Evolutionary conservation across 2,113 vertebrate species (phyloP).

Genomic region (Lophura nycthemera): DNA sequence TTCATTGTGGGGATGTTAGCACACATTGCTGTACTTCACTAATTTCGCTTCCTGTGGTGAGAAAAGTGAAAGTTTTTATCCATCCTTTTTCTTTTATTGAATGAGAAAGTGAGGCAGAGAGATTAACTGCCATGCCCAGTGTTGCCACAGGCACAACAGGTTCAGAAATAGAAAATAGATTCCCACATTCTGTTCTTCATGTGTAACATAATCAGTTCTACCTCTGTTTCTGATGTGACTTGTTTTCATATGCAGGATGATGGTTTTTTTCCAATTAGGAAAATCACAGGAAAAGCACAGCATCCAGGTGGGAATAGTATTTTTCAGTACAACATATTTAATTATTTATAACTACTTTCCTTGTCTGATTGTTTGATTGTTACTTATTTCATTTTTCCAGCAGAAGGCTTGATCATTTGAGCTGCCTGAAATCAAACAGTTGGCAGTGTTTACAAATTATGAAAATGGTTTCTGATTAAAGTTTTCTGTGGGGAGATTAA

Average conservation of each 20-base stretch:
- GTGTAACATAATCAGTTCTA: neutral
- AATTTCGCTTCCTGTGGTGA: neutral
- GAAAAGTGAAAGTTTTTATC: neutral
- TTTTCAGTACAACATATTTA: conserved; percentile 9
- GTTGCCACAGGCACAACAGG: neutral
- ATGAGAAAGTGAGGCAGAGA: neutral
- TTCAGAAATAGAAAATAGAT: neutral
- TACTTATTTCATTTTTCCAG: conserved; percentile 27
- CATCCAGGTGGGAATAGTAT: conserved; percentile 10
- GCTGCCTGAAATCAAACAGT: conserved; percentile 35
- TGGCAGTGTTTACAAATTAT: conserved; percentile 52
- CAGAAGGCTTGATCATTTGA: conserved; percentile 23
- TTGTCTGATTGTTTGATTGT: conserved; percentile 14
- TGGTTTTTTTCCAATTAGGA: neutral
- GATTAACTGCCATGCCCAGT: neutral
- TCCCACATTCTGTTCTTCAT: neutral
- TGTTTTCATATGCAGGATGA: neutral
- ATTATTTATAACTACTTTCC: conserved; percentile 49
- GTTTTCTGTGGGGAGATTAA: neutral
- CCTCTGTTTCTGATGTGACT: neutral
- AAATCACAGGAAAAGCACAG: neutral
- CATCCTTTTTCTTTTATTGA: neutral
- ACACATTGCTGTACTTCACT: neutral
- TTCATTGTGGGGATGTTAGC: neutral
- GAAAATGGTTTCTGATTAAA: conserved; percentile 47